These are phyloP conservation scores for Epirrhoe alternata DNA, from an alignment of 2,888 invertebrate genomes.

Conservation along the genomic window DNA sequence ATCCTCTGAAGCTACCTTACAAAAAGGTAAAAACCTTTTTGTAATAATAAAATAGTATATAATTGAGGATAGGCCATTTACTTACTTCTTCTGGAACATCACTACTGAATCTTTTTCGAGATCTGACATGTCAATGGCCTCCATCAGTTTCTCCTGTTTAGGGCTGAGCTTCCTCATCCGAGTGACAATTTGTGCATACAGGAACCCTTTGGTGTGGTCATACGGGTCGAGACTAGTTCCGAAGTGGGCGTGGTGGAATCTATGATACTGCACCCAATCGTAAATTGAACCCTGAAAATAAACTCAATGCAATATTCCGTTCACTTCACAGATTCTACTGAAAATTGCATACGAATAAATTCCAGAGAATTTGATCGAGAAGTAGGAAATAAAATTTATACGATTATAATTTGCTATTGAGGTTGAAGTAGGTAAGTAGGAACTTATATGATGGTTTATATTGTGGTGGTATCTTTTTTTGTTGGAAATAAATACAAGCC, in stretches of 20 bases:
- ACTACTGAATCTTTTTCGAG: slow-evolving; percentile 90
- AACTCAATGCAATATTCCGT: background rate
- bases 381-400: too few species aligned
- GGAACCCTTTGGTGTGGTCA: slow-evolving; percentile 91
- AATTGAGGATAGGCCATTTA: background rate
- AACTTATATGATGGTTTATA: too few species aligned
- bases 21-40: too few species aligned
- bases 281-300: slow-evolving; percentile 90
- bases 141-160: slow-evolving; percentile 86
- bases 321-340: background rate
- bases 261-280: slow-evolving; percentile 93
- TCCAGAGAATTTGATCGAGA: too few species aligned
- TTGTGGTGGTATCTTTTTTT: too few species aligned
- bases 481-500: too few species aligned
- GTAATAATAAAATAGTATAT: background rate
- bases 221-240: slow-evolving; percentile 92
- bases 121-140: slow-evolving; percentile 91
- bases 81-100: slow-evolving; percentile 92
- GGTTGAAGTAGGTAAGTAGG: too few species aligned
- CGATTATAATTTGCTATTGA: too few species aligned
- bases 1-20: too few species aligned
- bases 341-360: too few species aligned
- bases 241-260: slow-evolving; percentile 92
- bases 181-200: slow-evolving; percentile 91
- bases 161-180: slow-evolving; percentile 88